Conservation (phyloP, 2,113 vertebrate species). For the Hystrix cristata region DNA sequence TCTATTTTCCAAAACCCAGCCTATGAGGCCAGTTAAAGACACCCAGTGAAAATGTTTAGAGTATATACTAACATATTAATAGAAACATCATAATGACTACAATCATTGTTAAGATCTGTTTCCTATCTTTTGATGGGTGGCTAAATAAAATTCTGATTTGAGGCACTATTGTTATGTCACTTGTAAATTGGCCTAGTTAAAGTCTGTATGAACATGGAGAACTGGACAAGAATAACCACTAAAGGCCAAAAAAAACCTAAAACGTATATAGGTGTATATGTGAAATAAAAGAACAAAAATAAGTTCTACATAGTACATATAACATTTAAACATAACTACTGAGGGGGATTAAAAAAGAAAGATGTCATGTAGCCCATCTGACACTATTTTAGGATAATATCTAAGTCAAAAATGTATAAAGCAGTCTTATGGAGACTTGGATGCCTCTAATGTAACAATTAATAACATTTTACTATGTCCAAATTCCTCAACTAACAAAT, state of each 20-base stretch:
- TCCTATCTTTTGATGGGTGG: not conserved
- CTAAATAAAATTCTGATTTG: conserved; percentile 19
- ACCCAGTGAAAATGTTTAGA: not conserved
- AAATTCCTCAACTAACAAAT: conserved; percentile 49
- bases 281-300: conserved; percentile 34
- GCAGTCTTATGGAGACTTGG: not conserved
- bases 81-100: not conserved
- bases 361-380: conserved; percentile 11
- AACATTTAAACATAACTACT: conserved; percentile 23
- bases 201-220: conserved; percentile 9
- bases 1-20: conserved; percentile 25
- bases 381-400: conserved; percentile 24
- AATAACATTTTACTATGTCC: not conserved
- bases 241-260: not conserved
- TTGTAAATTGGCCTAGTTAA: conserved; percentile 1
- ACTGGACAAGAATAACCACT: not conserved
- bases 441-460: not conserved
- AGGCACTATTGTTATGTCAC: not conserved
- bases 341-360: not conserved
- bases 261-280: not conserved
- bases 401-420: conserved; percentile 19
- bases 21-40: not conserved
- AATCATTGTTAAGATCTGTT: not conserved
- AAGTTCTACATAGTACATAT: not conserved
- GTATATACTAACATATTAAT: conserved; percentile 23